Evolutionary conservation across 2,888 invertebrate species (phyloP).

Genomic region (Cantharis rufa): DNA sequence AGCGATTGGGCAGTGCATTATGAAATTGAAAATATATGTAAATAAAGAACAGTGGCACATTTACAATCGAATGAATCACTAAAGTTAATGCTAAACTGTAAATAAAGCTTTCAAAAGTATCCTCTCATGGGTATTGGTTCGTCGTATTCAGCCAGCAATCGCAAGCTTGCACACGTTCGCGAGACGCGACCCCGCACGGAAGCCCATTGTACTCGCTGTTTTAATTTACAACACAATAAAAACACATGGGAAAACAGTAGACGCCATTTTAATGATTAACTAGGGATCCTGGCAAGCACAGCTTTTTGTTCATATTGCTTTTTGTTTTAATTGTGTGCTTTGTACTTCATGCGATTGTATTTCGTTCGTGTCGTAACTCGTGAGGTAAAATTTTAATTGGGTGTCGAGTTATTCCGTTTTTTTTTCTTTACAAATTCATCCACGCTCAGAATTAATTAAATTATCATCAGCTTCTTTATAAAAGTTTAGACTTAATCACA

Average conservation of each 20-base stretch:
- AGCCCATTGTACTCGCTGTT: constrained; percentile 55
- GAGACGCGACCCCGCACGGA: constrained; percentile 48
- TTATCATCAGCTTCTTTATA: constrained; percentile 34
- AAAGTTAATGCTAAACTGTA: constrained; percentile 30
- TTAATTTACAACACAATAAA: constrained; percentile 59
- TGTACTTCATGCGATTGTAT: constrained; percentile 53
- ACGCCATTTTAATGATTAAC: constrained; percentile 60
- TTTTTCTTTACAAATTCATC: constrained; percentile 40
- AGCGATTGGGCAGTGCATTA: neutral
- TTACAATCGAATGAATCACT: constrained; percentile 25
- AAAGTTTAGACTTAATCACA: neutral
- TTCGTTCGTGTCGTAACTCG: constrained; percentile 50
- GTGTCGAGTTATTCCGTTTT: constrained; percentile 51
- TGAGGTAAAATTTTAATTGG: constrained; percentile 56
- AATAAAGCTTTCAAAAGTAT: constrained; percentile 36
- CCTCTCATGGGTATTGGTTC: constrained; percentile 48
- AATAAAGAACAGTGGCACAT: constrained; percentile 12
- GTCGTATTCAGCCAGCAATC: constrained; percentile 49
- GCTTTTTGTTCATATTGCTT: constrained; percentile 55
- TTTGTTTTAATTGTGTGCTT: constrained; percentile 56
- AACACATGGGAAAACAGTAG: constrained; percentile 60
- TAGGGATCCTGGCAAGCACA: constrained; percentile 55
- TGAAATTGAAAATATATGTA: constrained; percentile 5
- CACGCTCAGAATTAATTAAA: constrained; percentile 44
- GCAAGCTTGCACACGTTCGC: constrained; percentile 51